phyloP scores from a whole-genome alignment of 2,888 invertebrate genomes.

The Alentia gelatinosa region DNA sequence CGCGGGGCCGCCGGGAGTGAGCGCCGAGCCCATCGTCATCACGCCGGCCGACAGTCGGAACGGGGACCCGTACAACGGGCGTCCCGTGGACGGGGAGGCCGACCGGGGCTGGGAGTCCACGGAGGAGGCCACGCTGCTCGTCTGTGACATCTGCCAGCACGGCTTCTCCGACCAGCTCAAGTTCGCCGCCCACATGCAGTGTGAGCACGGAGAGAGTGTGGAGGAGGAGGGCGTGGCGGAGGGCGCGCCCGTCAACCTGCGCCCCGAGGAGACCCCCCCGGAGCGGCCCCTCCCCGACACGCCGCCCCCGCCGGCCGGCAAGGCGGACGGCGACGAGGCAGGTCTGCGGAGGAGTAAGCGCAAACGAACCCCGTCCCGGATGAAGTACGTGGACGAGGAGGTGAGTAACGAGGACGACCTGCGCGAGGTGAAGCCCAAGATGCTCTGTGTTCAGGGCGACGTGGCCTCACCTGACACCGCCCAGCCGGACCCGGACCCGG shows the following conservation, averaged over 20 bases:
- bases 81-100: not conserved
- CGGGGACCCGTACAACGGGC: not conserved
- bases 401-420: not conserved
- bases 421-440: not conserved
- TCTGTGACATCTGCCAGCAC: conserved; percentile 9
- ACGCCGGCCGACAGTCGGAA: not conserved
- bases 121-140: not conserved
- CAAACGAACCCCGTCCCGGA: not conserved
- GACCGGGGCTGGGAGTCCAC: not conserved
- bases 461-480: not conserved
- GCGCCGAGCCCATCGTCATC: not conserved
- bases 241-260: no score
- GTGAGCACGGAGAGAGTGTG: not conserved
- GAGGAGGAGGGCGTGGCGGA: no score
- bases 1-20: not conserved
- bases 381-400: conserved; percentile 5
- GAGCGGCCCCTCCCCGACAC: no score
- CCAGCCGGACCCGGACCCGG: not conserved
- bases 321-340: not conserved
- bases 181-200: not conserved
- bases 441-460: not conserved
- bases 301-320: not conserved
- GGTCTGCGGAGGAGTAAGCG: conserved; percentile 8
- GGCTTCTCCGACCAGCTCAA: not conserved
- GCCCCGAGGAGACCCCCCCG: no score